Base-by-base conservation (phyloP, 2,797 vertebrate genomes). In the Poeciliopsis infans region DNA sequence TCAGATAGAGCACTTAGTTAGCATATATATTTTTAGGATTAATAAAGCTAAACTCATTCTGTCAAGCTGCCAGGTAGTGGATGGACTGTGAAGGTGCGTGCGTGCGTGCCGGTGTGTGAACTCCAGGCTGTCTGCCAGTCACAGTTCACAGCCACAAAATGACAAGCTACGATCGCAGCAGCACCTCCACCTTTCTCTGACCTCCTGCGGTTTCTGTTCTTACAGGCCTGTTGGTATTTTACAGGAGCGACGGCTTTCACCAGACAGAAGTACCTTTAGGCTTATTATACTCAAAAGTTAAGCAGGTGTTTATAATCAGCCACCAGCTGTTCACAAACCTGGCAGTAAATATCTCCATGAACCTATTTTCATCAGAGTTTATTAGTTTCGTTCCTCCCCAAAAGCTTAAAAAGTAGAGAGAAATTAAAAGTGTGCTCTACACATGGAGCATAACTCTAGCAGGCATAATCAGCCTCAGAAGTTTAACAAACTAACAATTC, bases 21-120 rank as follows among this genome's bases (percentile, higher is more conserved):
- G 53, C n/a, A 7, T 45, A 53, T 57, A 13, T 1, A 64, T 72
- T 79, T 80, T 74, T 61, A 79, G 72, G 81, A 87, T 80, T 84
- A 86, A 82, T 71, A 74, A 82, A 82, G 64, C 68, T 83, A 86
- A 83, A 88, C 83, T 84, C 73, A 86, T 87, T 83, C 72, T 64
- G 87, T 87, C 85, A 86, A 55, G 45, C 61, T 43, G 79, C 74
- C 72, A 79, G 53, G 46, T 41, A 36, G 71, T 53, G 43, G 41
- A 79, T 83, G 59, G 55, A 41, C 69, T 20, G 77, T 80, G 11
- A 80, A 77, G 31, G 68, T 47, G 23, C 20, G 66, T 31, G 13
- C 45, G 46, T 61, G 74, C 51, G 75, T 59, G 68, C 69, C 55
- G 7, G 39, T 7, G 39, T 41, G 39, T 41, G 39, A 41, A 41